Conservation (phyloP, 2,888 invertebrate species). For the Macrophya annulata region DNA sequence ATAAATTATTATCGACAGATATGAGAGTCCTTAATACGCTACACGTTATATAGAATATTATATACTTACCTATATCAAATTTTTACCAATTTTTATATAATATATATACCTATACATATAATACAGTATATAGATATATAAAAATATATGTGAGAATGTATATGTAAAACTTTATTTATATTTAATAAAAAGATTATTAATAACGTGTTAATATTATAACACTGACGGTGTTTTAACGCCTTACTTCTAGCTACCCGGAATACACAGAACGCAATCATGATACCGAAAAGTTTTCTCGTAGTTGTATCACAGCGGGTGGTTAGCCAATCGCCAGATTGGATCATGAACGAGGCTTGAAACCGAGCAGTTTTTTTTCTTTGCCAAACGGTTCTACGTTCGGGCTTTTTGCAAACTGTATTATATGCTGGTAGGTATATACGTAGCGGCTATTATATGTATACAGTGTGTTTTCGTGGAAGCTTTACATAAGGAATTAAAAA, state of each 20-base stretch:
- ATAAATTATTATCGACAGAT: not conserved
- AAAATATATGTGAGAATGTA: no score
- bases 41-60: not conserved
- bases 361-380: not conserved
- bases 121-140: no score
- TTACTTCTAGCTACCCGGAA: not conserved
- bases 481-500: no score
- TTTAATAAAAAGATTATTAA: not conserved
- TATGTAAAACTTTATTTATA: no score
- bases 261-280: slow-evolving; percentile 4
- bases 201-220: not conserved
- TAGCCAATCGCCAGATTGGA: slow-evolving; percentile 33
- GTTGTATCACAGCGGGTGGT: slow-evolving; percentile 36
- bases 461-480: no score
- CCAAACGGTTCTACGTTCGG: not conserved
- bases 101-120: no score
- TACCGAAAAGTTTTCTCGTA: slow-evolving; percentile 5
- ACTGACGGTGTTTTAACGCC: not conserved
- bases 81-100: not conserved
- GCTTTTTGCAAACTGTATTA: not conserved
- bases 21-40: not conserved
- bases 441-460: no score
- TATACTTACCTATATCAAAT: not conserved
- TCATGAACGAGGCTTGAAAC: slow-evolving; percentile 25
- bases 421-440: not conserved